Conservation (phyloP, 1,140 invertebrate species). For the Brachionus koreanus region DNA sequence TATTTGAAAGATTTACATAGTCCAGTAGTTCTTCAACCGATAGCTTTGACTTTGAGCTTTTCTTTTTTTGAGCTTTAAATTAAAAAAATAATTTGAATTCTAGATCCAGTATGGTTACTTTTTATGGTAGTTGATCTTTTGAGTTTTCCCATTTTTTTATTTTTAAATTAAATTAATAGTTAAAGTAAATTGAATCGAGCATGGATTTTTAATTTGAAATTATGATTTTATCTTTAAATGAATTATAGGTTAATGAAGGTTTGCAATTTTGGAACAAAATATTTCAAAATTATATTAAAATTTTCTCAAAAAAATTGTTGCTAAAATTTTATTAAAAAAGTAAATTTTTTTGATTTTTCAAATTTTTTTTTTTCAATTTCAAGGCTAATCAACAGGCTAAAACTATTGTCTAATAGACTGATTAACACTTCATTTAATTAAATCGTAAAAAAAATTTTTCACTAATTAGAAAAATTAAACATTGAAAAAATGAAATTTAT, state of each 20-base stretch:
- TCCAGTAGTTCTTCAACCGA: constrained; percentile 22
- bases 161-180: not conserved
- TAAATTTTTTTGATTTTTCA: too few relatives aligned
- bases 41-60: not conserved
- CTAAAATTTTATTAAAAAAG: too few relatives aligned
- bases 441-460: too few relatives aligned
- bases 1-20: not conserved
- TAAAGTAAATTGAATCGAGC: not conserved
- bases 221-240: constrained; percentile 3
- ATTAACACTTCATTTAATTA: too few relatives aligned
- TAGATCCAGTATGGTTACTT: not conserved
- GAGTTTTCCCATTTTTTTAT: constrained; percentile 29
- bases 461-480: too few relatives aligned
- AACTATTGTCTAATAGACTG: too few relatives aligned
- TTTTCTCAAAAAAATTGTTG: not conserved
- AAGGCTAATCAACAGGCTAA: too few relatives aligned
- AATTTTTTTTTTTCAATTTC: too few relatives aligned
- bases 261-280: not conserved
- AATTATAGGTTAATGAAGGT: not conserved
- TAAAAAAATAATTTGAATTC: not conserved
- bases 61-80: not conserved
- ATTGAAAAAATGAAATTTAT: too few relatives aligned
- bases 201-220: constrained; percentile 32
- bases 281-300: not conserved
- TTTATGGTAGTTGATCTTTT: constrained; percentile 7